These are phyloP conservation scores for Mystacornis crossleyi DNA, from an alignment of 2,113 vertebrate species.

Conservation along the genomic window DNA sequence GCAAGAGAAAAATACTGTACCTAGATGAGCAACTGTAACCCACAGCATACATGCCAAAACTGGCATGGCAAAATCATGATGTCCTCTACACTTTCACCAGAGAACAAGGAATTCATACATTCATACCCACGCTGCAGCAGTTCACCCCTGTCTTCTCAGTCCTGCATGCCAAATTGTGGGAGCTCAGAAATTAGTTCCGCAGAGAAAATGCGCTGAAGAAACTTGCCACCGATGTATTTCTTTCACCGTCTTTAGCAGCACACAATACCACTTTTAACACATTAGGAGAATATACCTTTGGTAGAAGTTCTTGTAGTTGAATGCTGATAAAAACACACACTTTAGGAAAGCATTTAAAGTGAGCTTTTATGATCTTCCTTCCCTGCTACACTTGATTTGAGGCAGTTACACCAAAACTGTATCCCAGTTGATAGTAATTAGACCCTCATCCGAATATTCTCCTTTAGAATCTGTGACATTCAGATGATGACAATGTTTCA, in stretches of 20 bases:
- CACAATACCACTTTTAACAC: not conserved
- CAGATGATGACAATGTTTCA: not conserved
- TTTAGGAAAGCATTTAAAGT: not conserved
- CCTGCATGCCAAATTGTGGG: not conserved
- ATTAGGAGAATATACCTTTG: not conserved
- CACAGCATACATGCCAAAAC: not conserved
- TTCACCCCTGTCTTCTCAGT: not conserved
- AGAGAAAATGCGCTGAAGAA: not conserved
- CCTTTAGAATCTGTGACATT: not conserved
- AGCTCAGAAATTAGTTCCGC: not conserved
- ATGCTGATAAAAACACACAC: not conserved
- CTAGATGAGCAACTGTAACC: not conserved
- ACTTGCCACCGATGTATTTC: not conserved
- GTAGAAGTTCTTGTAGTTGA: not conserved
- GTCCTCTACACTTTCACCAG: not conserved
- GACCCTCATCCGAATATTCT: not conserved
- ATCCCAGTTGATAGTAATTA: not conserved
- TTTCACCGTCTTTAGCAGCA: not conserved
- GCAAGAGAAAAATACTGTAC: not conserved
- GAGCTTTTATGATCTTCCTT: not conserved
- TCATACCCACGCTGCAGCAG: not conserved
- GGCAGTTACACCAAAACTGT: accelerated
- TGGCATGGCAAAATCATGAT: not conserved
- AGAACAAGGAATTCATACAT: not conserved
- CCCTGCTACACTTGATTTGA: not conserved